phyloP scores from a whole-genome alignment of 2,797 vertebrate species.

The Pelochelys cantorii region DNA sequence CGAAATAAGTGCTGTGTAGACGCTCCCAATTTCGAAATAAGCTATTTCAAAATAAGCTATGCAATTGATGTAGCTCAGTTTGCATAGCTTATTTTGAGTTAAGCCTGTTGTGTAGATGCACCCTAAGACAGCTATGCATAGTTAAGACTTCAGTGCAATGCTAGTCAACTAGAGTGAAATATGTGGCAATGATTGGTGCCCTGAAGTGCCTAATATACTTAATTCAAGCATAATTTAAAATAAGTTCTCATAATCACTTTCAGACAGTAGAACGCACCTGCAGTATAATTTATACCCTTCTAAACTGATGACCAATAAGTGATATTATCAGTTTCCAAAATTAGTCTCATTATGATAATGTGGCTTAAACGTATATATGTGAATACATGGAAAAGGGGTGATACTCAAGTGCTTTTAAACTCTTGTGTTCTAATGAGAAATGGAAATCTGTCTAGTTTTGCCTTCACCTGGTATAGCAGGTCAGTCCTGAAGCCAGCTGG shows the following conservation, averaged over 20 bases:
- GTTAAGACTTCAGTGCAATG: conserved; percentile 15
- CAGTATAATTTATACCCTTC: background rate
- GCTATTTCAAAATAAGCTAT: too few relatives aligned
- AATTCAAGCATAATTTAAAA: conserved; percentile 20
- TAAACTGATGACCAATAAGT: background rate
- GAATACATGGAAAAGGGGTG: too few relatives aligned
- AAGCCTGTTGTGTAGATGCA: too few relatives aligned
- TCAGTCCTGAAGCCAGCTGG: too few relatives aligned
- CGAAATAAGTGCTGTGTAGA: too few relatives aligned
- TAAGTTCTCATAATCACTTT: conserved; percentile 5
- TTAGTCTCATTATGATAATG: background rate
- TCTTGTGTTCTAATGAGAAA: background rate
- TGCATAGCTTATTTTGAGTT: too few relatives aligned
- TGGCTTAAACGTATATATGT: background rate
- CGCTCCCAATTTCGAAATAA: too few relatives aligned
- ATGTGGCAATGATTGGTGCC: background rate
- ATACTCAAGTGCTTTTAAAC: too few relatives aligned
- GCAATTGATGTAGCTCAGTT: too few relatives aligned
- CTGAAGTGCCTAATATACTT: background rate
- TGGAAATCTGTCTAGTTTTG: conserved; percentile 16
- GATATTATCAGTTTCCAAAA: background rate
- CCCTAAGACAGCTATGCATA: background rate
- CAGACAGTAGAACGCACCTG: background rate
- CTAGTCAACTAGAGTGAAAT: background rate
- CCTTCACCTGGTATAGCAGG: background rate